Conservation (phyloP, 2,797 vertebrate species). For the Peromyscus nudipes region DNA sequence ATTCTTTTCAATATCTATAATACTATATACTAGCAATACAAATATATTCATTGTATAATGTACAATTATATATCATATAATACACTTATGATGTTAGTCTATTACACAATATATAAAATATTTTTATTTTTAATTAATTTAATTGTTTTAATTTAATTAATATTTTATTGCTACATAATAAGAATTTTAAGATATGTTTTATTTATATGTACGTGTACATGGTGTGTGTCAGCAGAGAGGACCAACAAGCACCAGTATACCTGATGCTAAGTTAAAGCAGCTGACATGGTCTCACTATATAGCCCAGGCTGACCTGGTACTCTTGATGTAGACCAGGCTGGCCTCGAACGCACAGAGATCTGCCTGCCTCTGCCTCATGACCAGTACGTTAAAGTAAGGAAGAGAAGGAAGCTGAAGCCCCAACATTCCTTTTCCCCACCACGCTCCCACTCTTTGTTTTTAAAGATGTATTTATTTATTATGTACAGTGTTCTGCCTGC, state of each 20-base stretch:
- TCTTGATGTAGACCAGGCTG: background rate
- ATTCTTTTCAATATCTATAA: background rate
- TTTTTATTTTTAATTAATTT: no score
- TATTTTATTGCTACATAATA: background rate
- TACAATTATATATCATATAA: background rate
- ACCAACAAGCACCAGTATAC: background rate
- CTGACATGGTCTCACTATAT: background rate
- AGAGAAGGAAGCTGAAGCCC: background rate
- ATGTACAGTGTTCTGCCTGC: background rate
- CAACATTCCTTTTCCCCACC: background rate
- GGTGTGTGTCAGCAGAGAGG: background rate
- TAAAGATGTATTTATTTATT: background rate
- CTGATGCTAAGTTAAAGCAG: background rate
- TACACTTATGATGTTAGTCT: background rate
- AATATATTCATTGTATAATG: background rate
- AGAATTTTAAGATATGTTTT: background rate
- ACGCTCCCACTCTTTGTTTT: background rate
- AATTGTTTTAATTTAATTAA: no score
- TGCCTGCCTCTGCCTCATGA: background rate
- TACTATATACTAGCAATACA: background rate
- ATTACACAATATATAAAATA: background rate
- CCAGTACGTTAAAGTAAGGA: background rate
- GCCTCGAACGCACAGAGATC: background rate
- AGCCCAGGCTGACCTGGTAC: background rate
- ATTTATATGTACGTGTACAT: no score